Conservation (phyloP, 2,113 vertebrate genomes). For the Apaloderma vittatum region DNA sequence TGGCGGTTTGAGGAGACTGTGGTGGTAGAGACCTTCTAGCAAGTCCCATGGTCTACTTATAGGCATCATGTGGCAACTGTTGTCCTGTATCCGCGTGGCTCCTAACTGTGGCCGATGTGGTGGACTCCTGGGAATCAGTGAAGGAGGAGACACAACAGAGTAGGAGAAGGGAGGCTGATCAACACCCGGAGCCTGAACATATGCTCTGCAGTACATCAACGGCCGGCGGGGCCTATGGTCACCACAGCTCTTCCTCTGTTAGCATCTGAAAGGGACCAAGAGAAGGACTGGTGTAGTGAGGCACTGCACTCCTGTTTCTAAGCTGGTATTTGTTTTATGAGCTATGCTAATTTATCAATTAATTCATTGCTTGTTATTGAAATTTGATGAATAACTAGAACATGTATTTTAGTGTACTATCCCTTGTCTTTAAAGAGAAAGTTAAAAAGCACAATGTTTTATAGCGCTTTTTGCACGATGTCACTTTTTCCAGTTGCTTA, state of each 20-base stretch:
- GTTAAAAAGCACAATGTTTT: neutral
- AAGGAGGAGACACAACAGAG: neutral
- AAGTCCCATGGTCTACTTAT: constrained; percentile 35
- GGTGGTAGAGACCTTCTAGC: constrained; percentile 8
- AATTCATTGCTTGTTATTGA: neutral
- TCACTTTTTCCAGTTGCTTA: neutral
- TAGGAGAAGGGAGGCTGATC: neutral
- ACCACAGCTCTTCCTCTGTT: neutral
- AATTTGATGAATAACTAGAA: neutral
- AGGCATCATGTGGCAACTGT: constrained; percentile 15
- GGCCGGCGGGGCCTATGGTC: neutral
- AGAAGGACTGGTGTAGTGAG: neutral
- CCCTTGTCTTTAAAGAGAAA: neutral
- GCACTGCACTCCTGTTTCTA: neutral
- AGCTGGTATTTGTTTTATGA: neutral
- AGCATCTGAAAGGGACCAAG: neutral
- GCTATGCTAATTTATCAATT: neutral
- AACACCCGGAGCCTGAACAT: neutral
- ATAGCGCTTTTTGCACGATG: neutral
- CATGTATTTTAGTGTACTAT: neutral
- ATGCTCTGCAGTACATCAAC: neutral
- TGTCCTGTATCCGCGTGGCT: neutral
- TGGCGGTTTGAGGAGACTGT: neutral
- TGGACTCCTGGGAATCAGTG: neutral
- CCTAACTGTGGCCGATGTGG: neutral